Percentiles rank a stretch among this genome's conserved stretches.
Conservation (phyloP, 2,797 vertebrate genomes). For the Anguilla marmorata region DNA sequence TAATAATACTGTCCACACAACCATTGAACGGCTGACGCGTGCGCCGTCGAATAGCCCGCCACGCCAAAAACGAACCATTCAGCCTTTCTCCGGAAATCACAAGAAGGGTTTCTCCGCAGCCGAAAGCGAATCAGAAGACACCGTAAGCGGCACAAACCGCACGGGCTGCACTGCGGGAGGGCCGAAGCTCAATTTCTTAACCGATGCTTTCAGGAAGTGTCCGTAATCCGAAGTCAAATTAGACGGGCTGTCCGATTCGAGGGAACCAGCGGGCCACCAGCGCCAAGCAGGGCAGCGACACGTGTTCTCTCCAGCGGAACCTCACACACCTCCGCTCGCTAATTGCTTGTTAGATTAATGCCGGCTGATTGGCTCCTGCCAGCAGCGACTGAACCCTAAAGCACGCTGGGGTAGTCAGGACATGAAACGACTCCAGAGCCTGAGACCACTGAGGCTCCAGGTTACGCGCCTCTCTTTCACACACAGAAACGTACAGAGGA, state of each 20-base stretch:
- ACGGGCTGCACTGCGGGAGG: neutral
- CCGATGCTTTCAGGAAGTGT: neutral
- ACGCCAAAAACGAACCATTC: neutral
- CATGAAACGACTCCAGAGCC: neutral
- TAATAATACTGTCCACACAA: neutral
- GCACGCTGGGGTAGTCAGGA: constrained; percentile 50
- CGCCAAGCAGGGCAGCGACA: neutral
- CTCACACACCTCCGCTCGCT: constrained; percentile 39
- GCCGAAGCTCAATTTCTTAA: neutral
- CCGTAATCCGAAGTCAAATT: neutral
- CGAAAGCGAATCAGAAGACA: neutral
- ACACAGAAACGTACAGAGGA: constrained; percentile 34
- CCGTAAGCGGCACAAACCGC: neutral
- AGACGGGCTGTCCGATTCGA: neutral
- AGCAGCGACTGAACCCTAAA: constrained; percentile 59
- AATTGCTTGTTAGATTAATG: constrained; percentile 32
- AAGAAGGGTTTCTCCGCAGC: neutral
- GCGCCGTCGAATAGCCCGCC: neutral
- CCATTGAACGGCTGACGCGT: neutral
- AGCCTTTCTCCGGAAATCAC: neutral
- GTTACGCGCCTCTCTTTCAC: constrained; percentile 55
- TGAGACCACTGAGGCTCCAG: constrained; percentile 51
- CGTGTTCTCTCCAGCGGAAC: neutral
- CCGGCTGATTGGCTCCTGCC: constrained; percentile 61
- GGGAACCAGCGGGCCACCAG: neutral